Percentiles rank a stretch among this genome's conserved stretches.
Evolutionary conservation across 2,113 vertebrate genomes (phyloP).

Genomic region (Gnathonemus echidnorhynchus): DNA sequence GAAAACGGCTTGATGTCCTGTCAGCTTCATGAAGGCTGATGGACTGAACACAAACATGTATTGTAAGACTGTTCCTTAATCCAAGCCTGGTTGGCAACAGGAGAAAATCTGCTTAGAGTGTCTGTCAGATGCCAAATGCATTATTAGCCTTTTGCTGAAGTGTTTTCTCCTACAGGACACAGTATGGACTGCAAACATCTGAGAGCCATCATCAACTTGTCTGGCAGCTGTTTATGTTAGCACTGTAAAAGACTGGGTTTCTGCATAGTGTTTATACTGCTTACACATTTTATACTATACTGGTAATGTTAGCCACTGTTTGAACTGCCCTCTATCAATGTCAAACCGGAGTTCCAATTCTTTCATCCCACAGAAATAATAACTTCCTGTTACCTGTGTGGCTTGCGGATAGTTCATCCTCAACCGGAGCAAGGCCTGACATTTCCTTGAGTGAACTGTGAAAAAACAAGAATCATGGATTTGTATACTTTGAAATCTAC

Average conservation of each 20-base stretch:
- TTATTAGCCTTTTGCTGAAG: background rate
- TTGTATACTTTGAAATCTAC: background rate
- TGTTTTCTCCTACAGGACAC: background rate
- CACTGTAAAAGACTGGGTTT: background rate
- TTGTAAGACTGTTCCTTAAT: slow-evolving; percentile 18
- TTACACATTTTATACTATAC: background rate
- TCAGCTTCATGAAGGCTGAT: background rate
- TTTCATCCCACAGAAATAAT: background rate
- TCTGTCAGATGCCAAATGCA: background rate
- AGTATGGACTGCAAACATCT: background rate
- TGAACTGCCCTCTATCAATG: background rate
- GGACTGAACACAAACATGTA: slow-evolving; percentile 28
- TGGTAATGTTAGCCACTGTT: background rate
- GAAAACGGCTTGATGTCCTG: background rate
- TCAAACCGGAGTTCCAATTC: background rate
- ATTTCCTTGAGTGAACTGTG: slow-evolving; percentile 36
- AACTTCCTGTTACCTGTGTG: slow-evolving; percentile 74
- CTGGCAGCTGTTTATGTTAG: background rate
- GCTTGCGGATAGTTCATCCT: slow-evolving; percentile 73
- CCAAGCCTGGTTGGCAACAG: slow-evolving; percentile 34
- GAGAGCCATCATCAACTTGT: background rate
- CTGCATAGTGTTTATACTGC: background rate
- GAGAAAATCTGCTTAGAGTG: slow-evolving; percentile 41
- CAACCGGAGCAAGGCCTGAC: slow-evolving; percentile 60
- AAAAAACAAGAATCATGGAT: background rate